These are phyloP conservation scores for Incurvaria masculella DNA, from an alignment of 2,888 invertebrate genomes.

Conservation along the genomic window DNA sequence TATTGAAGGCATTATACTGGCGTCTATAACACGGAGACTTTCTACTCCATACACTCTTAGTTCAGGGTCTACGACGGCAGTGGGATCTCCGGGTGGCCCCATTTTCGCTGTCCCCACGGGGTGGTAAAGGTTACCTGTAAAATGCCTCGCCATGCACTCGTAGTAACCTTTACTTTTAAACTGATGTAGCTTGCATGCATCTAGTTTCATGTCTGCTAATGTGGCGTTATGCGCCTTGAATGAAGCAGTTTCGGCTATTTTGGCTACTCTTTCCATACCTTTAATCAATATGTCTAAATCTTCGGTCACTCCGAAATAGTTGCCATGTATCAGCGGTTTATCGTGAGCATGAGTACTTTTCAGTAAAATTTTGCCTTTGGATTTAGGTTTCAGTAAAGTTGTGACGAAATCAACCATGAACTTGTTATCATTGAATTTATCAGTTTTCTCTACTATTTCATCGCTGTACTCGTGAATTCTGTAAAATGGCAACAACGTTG, in stretches of 20 bases:
- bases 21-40: conserved; percentile 35
- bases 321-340: conserved; percentile 49
- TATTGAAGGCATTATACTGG: conserved; percentile 33
- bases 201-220: conserved; percentile 22
- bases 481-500: conserved; percentile 6
- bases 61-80: conserved; percentile 25
- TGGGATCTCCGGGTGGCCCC: conserved; percentile 28
- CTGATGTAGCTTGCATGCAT: conserved; percentile 23
- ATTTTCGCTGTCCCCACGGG: conserved; percentile 56
- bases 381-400: conserved; percentile 23
- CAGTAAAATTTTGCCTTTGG: conserved; percentile 38
- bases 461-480: conserved; percentile 5
- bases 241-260: conserved; percentile 24
- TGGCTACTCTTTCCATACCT: conserved; percentile 22
- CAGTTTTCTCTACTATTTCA: conserved; percentile 10
- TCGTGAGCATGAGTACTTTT: conserved; percentile 40
- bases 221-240: conserved; percentile 25
- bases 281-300: conserved; percentile 31
- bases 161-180: conserved; percentile 25
- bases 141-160: conserved; percentile 28
- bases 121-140: conserved; percentile 39
- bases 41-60: conserved; percentile 30
- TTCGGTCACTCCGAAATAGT: conserved; percentile 44
- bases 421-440: conserved; percentile 13
- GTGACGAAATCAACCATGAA: conserved; percentile 14